A percentile compares a stretch with the other conserved stretches of the same genome.
These are phyloP conservation scores for Gavialis gangeticus DNA, from an alignment of 2,113 vertebrate species.

Conservation along the genomic window DNA sequence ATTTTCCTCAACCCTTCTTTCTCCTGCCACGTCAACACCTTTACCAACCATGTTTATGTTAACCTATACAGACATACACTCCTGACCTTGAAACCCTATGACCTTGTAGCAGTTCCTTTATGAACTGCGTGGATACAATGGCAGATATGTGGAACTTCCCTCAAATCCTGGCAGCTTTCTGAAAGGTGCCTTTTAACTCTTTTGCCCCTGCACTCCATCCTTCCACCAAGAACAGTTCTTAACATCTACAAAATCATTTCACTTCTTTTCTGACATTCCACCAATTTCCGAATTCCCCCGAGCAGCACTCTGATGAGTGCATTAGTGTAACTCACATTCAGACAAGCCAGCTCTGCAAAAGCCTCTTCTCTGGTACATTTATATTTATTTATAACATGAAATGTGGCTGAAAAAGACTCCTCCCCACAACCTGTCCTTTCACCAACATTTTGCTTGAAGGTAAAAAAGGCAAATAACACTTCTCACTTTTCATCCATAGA, in stretches of 20 bases:
- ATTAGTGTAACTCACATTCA: neutral
- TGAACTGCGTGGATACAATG: neutral
- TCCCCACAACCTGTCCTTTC: neutral
- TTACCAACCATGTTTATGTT: neutral
- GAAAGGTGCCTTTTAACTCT: neutral
- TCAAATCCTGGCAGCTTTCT: neutral
- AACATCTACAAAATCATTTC: neutral
- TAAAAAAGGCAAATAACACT: fast-evolving
- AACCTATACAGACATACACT: neutral
- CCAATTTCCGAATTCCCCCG: neutral
- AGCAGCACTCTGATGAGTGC: neutral
- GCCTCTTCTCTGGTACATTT: neutral
- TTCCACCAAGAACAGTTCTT: neutral
- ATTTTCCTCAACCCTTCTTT: neutral
- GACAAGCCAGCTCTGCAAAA: neutral
- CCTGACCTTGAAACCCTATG: neutral
- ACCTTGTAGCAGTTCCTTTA: neutral
- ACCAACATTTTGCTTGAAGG: neutral
- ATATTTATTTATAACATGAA: neutral
- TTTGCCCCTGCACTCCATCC: neutral
- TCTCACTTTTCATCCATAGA: neutral
- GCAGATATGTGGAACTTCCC: neutral
- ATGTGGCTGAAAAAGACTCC: neutral
- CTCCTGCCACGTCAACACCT: neutral
- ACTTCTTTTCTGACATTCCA: neutral